Conservation (phyloP, 2,797 vertebrate species). For the Florisuga fusca region DNA sequence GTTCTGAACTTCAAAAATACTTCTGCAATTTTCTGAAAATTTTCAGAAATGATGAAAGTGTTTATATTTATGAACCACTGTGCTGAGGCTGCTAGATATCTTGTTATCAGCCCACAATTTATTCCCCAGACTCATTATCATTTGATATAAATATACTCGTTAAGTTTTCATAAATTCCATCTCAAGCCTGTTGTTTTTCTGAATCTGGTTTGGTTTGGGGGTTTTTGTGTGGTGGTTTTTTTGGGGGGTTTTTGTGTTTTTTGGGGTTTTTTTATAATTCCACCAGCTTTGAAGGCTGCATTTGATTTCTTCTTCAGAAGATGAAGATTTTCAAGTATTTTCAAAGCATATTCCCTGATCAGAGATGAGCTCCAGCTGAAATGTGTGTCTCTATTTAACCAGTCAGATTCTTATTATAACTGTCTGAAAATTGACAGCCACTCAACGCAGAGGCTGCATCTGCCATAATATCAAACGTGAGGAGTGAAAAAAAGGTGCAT, state of each 20-base stretch:
- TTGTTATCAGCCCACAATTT: not conserved
- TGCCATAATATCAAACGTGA: conserved; percentile 20
- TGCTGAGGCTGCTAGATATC: not conserved
- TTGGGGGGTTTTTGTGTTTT: too few relatives aligned
- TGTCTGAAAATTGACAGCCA: conserved; percentile 17
- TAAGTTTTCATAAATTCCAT: conserved; percentile 41
- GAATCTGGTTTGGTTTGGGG: not conserved
- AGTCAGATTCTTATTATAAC: conserved; percentile 26
- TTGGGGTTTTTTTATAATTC: not conserved
- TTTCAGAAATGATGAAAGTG: not conserved
- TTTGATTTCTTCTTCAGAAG: conserved; percentile 56
- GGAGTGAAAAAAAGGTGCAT: not conserved
- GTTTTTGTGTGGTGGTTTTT: too few relatives aligned
- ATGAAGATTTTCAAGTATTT: conserved; percentile 18
- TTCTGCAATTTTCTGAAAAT: not conserved
- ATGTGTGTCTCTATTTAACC: conserved; percentile 43
- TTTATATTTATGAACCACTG: not conserved
- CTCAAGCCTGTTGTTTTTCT: conserved; percentile 38
- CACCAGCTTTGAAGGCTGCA: conserved; percentile 15
- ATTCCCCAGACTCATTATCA: not conserved
- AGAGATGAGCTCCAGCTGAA: conserved; percentile 37
- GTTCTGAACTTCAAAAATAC: not conserved
- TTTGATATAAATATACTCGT: conserved; percentile 26
- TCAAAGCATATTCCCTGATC: conserved; percentile 39
- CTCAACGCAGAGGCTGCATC: conserved; percentile 20